phyloP scores from a whole-genome alignment of 1,140 invertebrate genomes.

The Zaprionus ghesquierei region DNA sequence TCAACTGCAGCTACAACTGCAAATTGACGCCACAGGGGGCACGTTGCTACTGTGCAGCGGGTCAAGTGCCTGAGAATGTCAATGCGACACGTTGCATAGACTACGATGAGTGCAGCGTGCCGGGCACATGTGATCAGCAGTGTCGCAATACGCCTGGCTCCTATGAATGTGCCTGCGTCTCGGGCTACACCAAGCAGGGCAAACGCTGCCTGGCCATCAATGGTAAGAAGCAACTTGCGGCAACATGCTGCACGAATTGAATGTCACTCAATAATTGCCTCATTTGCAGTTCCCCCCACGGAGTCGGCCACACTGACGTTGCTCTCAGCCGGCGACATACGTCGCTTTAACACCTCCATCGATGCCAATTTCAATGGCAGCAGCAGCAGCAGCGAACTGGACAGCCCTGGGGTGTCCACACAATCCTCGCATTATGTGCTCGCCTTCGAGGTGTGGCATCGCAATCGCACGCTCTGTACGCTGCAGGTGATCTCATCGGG shows the following conservation, averaged over 20 bases:
- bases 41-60: slow-evolving; percentile 89
- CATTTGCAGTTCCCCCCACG: slow-evolving; percentile 53
- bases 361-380: slow-evolving; percentile 28
- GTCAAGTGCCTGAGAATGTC: slow-evolving; percentile 87
- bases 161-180: slow-evolving; percentile 89
- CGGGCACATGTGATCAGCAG: slow-evolving; percentile 90
- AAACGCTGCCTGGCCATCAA: slow-evolving; percentile 87
- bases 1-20: slow-evolving; percentile 87
- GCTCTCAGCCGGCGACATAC: slow-evolving; percentile 56
- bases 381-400: not conserved
- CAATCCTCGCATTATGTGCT: slow-evolving; percentile 30
- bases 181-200: slow-evolving; percentile 87
- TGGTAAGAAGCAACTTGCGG: slow-evolving; percentile 85
- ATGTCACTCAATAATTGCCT: not conserved
- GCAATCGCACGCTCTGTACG: slow-evolving; percentile 88
- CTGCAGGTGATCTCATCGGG: slow-evolving; percentile 84
- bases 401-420: slow-evolving; percentile 15
- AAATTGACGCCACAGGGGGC: slow-evolving; percentile 86
- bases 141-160: slow-evolving; percentile 89
- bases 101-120: slow-evolving; percentile 88
- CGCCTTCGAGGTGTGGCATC: slow-evolving; percentile 82
- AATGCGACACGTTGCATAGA: slow-evolving; percentile 87
- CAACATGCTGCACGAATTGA: not conserved
- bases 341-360: slow-evolving; percentile 49
- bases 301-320: slow-evolving; percentile 63